Evolutionary conservation across 2,888 invertebrate species (phyloP).

Genomic region (Aleiodes alternator): DNA sequence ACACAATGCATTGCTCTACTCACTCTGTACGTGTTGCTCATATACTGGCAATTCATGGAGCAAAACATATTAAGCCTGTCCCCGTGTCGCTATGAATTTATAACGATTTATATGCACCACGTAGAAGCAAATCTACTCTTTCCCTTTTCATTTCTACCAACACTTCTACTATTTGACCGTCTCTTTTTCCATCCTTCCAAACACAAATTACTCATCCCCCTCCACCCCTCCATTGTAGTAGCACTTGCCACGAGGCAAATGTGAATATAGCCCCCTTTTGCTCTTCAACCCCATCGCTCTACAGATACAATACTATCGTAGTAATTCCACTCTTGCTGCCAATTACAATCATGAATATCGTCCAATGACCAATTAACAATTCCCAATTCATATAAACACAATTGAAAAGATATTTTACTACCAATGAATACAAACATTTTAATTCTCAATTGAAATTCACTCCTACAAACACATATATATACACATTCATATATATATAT

Average conservation of each 20-base stretch:
- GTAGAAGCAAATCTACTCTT: slow-evolving; percentile 5
- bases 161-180: background rate
- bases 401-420: slow-evolving; percentile 18
- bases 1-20: slow-evolving; percentile 24
- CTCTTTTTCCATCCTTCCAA: slow-evolving; percentile 3
- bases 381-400: slow-evolving; percentile 14
- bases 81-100: slow-evolving; percentile 54
- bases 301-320: background rate
- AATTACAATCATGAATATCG: slow-evolving; percentile 18
- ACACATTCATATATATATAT: too few relatives aligned
- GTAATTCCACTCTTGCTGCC: background rate
- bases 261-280: slow-evolving; percentile 21
- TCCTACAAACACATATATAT: too few relatives aligned
- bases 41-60: slow-evolving; percentile 52
- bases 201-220: slow-evolving; percentile 40
- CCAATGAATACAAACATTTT: slow-evolving; percentile 10
- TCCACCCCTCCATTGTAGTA: background rate
- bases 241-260: slow-evolving; percentile 8
- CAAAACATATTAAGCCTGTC: slow-evolving; percentile 57
- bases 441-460: too few relatives aligned
- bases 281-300: background rate
- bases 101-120: slow-evolving; percentile 55
- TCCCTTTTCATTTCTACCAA: background rate
- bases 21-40: slow-evolving; percentile 17
- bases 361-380: slow-evolving; percentile 22